Base-by-base conservation (phyloP, 1,140 invertebrate genomes). In the Acyrthosiphon pisum region DNA sequence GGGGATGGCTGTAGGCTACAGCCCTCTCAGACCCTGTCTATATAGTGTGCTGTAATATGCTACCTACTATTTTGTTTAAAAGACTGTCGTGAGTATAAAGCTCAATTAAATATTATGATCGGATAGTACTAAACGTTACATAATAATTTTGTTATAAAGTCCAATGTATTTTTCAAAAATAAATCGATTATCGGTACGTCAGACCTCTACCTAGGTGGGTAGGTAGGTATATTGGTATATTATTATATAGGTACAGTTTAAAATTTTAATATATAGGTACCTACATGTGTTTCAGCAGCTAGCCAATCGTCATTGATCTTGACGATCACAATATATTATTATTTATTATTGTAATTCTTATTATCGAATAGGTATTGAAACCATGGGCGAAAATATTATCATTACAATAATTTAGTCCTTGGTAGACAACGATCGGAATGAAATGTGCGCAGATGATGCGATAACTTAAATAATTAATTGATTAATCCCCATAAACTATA, bases 341-440 rank as follows among this genome's bases (percentile, higher is more conserved):
- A 76, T 76, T 76, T n/a, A 6, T 76, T 20, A n/a, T n/a, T 76
- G 30, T 35, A n/a, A n/a, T 48, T 86, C 26, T n/a, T 48, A 46
- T n/a, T 86, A 86, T 86, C 11, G 26, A 48, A n/a, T 41, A 2
- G 41, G 4, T 46, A 46, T 48, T 46, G 3, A 86, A 86, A 86
- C n/a, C 84, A 46, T 30, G 84, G 84, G 26, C 44, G 2, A 86
- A 86, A 41, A n/a, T 86, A 46, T 86, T 30, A 46, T 76, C 60
- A 76, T 76, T 76, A 76, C 30, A 35, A 6, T 76, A 35, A 6
- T 76, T 46, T 86, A 86, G 84, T 86, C 84, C 84, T 86, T 86
- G 84, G 14, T 18, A 86, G 84, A 86, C 41, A 86, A 86, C 84
- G 84, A 86, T 86, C 84, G 44, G 4, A 46, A 48, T 86, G 44